Conservation (phyloP, 2,888 invertebrate genomes). For the Lymantria monacha region DNA sequence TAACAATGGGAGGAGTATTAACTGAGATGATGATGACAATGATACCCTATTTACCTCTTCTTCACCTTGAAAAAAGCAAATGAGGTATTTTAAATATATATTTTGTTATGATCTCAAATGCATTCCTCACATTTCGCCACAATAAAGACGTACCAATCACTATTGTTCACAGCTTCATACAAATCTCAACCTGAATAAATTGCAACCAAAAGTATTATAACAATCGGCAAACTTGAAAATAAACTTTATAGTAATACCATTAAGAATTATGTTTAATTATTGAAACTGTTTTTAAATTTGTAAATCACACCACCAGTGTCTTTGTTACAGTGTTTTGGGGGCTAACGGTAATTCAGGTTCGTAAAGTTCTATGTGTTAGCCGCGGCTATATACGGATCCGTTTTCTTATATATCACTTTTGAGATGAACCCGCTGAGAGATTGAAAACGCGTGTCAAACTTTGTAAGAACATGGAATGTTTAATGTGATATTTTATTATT, state of each 20-base stretch:
- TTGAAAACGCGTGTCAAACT: neutral
- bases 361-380: conserved; percentile 29
- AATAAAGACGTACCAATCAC: conserved; percentile 37
- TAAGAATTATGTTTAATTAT: conserved; percentile 21
- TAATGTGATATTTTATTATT: no score
- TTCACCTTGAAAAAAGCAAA: no score
- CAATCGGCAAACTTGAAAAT: neutral
- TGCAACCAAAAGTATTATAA: conserved; percentile 1
- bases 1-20: no score
- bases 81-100: conserved; percentile 22
- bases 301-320: conserved; percentile 50
- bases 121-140: conserved; percentile 27
- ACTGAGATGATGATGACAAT: no score
- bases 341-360: conserved; percentile 71
- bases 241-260: neutral
- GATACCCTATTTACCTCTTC: no score
- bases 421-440: neutral
- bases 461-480: no score
- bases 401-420: no score
- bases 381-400: neutral
- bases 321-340: conserved; percentile 54
- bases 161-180: conserved; percentile 48
- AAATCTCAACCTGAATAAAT: conserved; percentile 43
- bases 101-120: conserved; percentile 15
- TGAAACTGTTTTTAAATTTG: conserved; percentile 5